Conservation (phyloP, 2,888 invertebrate species). For the Ernsta delagoae region DNA sequence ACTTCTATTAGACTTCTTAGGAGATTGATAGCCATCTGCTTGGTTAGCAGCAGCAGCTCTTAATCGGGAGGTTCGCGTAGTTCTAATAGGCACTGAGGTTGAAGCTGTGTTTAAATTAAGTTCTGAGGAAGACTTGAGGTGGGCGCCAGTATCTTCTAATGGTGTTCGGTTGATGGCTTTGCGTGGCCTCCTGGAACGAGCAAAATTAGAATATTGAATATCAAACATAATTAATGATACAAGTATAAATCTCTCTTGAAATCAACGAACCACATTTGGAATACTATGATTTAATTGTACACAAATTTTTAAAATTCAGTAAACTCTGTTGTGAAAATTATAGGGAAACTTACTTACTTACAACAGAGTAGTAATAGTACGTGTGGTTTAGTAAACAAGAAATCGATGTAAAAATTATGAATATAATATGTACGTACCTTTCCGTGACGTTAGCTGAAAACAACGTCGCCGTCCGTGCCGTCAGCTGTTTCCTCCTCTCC, state of each 20-base stretch:
- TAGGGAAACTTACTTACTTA: too few relatives aligned
- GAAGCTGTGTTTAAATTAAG: slow-evolving; percentile 73
- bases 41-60: slow-evolving; percentile 86
- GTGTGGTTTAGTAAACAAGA: too few relatives aligned
- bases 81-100: slow-evolving; percentile 85
- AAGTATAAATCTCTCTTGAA: too few relatives aligned
- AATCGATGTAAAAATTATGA: too few relatives aligned
- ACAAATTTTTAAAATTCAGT: too few relatives aligned
- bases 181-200: slow-evolving; percentile 69
- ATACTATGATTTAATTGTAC: too few relatives aligned
- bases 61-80: slow-evolving; percentile 89
- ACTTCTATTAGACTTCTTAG: slow-evolving; percentile 71
- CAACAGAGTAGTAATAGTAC: too few relatives aligned
- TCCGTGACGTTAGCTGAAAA: slow-evolving; percentile 87
- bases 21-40: slow-evolving; percentile 61
- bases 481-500: slow-evolving; percentile 88
- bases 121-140: slow-evolving; percentile 78
- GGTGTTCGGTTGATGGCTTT: slow-evolving; percentile 60
- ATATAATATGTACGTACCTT: slow-evolving; percentile 60
- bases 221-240: too few relatives aligned
- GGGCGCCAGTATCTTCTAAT: slow-evolving; percentile 63
- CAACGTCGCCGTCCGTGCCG: slow-evolving; percentile 84
- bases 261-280: too few relatives aligned
- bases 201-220: too few relatives aligned
- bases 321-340: too few relatives aligned